phyloP scores from a whole-genome alignment of 2,888 invertebrate genomes.

The Limulus polyphemus region DNA sequence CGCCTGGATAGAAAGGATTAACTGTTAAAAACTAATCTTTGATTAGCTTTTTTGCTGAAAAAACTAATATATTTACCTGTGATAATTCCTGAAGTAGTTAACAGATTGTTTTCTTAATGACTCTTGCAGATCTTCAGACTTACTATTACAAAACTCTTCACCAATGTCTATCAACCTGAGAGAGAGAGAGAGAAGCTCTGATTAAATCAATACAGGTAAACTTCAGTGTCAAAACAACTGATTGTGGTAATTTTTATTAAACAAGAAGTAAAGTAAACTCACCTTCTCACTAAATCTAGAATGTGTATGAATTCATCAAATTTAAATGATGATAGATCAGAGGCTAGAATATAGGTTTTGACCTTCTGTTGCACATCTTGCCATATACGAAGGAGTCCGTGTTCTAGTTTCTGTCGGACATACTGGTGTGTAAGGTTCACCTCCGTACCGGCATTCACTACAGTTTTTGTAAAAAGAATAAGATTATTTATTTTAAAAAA shows the following conservation, averaged over 20 bases:
- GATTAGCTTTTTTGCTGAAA: not conserved
- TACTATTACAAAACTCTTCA: slow-evolving; percentile 75
- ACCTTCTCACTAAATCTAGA: slow-evolving; percentile 68
- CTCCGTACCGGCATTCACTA: slow-evolving; percentile 35
- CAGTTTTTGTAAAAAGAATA: slow-evolving; percentile 4
- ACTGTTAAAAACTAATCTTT: not conserved
- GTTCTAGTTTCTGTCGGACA: slow-evolving; percentile 74
- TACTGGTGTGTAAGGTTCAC: slow-evolving; percentile 59
- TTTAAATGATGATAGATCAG: slow-evolving; percentile 69
- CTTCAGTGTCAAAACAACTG: too few relatives aligned
- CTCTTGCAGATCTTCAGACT: slow-evolving; percentile 72
- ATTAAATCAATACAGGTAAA: too few relatives aligned
- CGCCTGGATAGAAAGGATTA: not conserved
- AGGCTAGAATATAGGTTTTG: slow-evolving; percentile 56
- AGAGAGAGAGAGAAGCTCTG: too few relatives aligned
- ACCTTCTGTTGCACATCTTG: slow-evolving; percentile 87
- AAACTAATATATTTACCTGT: slow-evolving; percentile 36
- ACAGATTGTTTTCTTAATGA: slow-evolving; percentile 76
- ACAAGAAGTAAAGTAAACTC: slow-evolving; percentile 16
- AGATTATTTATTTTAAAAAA: not conserved
- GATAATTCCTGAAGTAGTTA: slow-evolving; percentile 78
- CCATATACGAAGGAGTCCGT: slow-evolving; percentile 76
- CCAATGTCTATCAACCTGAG: slow-evolving; percentile 63
- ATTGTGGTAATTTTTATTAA: too few relatives aligned
- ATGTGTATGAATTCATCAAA: slow-evolving; percentile 91